Base-by-base conservation (phyloP, 2,888 invertebrate genomes). In the Leuctra nigra region DNA sequence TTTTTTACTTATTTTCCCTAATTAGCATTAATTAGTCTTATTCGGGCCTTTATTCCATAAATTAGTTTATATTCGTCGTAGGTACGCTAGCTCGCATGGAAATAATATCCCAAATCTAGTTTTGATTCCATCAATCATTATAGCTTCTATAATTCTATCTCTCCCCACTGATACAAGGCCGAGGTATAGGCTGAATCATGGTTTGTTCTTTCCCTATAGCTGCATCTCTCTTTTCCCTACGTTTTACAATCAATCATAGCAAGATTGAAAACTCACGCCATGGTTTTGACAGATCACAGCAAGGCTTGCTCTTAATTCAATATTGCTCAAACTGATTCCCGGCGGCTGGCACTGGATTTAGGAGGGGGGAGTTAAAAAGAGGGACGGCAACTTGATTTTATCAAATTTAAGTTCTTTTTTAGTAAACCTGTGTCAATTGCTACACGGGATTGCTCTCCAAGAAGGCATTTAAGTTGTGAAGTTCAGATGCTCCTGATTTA, bases 271-370 rank as follows among this genome's bases (percentile, higher is more conserved):
- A 56, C 57, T 59, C 52, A 56, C 57, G 41, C 52, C 56, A 54
- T 61, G 60, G 52, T 46, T 54, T 53, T 61, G 61, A 61, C 61
- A 57, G 61, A 55, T 47, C 57, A 54, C 47, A 60, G 61, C 33
- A 14, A 50, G 18, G 18, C 33, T 16, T 57, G 61, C 62, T 57
- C 57, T 60, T 61, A 59, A 61, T 61, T 61, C 56, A 61, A 62
- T 61, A 61, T 56, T 56, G 58, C 50, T 29, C n/a, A 29, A 48
- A 48, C 29, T 33, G 48, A 48, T 48, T 48, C 25, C n/a, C 14
- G 16, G 22, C 44, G 4, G 44, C n/a, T n/a, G 44, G 22, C 3
- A 23, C 44, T 2, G 23, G 44, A 23, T 20, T 38, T 4, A 14
- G 23, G 4, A 20, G 23, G 20, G 44, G 22, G 44, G 23, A 2